Evolutionary conservation across 2,113 vertebrate species (phyloP), one percentile per base, ranked within the genome.

Genomic region (Catharus bicknelli): DNA sequence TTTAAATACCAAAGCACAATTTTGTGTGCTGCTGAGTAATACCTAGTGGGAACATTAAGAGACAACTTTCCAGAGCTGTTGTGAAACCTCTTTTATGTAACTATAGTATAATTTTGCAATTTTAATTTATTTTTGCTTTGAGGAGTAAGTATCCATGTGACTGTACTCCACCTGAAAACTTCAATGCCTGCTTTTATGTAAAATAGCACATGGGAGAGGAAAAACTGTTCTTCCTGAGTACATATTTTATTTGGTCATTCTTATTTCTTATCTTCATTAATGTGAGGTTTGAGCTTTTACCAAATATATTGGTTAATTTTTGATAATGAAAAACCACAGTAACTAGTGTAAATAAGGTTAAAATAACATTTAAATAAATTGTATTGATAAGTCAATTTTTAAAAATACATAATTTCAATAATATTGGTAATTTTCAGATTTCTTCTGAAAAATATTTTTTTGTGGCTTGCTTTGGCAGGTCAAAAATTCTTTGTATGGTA

Each of bases 91-190:
- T 81, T 77, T 74, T 40, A 74, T 74, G 18, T 81, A 89, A 59
- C 20, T 67, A 36, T 63, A 82, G 47, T 57, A 59, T 63, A 59
- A 92, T 82, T 94, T 90, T 86, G 16, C 36, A 72, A 38, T 89
- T 93, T 67, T 78, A 75, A 70, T 90, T 92, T 86, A n/a, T 45
- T 84, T 91, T 89, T 93, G 30, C 48, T 89, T 84, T 90, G 32
- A 74, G 22, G 25, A 95, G 8, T 32, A 90, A 67, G 36, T 45
- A 83, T 29, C 26, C 59, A 48, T 43, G 11, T 72, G 63, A 48
- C 53, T 87, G 13, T 67, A 74, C 14, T 86, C 27, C 19, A 69
- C 66, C 53, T 91, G 53, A 72, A 96, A 77, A 59, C 36, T 82
- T 95, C 81, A 87, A 57, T 91, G 48, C 18, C 13, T 83, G 21